A percentile compares a stretch with the other conserved stretches of the same genome.
Conservation (phyloP, 2,797 vertebrate species). For the Garrulus glandarius region DNA sequence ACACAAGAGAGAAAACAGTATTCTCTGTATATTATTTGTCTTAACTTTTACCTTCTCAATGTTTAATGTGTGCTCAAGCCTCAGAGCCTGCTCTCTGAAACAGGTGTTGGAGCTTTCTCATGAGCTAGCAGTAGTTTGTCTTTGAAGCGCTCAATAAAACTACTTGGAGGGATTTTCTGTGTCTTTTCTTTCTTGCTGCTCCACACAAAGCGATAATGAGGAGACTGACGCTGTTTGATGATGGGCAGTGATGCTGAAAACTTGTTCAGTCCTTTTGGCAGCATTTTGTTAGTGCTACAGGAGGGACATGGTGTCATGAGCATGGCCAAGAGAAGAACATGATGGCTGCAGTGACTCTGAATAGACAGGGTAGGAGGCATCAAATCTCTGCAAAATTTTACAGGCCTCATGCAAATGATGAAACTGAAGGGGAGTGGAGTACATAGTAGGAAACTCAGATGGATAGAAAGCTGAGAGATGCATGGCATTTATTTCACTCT, state of each 20-base stretch:
- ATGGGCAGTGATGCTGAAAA: constrained; percentile 22
- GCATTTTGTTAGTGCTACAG: neutral
- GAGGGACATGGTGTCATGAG: neutral
- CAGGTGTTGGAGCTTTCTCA: neutral
- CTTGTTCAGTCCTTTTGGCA: neutral
- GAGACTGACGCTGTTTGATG: constrained; percentile 35
- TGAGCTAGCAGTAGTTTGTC: neutral
- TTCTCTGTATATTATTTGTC: neutral
- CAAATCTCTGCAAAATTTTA: neutral
- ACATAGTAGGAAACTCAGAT: constrained; percentile 34
- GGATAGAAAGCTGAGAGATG: constrained; percentile 25
- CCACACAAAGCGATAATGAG: constrained; percentile 53
- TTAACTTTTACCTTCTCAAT: neutral
- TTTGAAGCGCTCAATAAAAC: constrained; percentile 46
- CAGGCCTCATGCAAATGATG: constrained; percentile 12
- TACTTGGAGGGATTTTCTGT: constrained; percentile 34
- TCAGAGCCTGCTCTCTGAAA: neutral
- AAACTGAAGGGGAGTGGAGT: constrained; percentile 22
- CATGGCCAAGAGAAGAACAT: constrained; percentile 31
- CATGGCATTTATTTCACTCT: neutral
- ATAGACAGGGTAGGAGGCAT: constrained; percentile 10
- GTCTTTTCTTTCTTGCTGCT: constrained; percentile 27
- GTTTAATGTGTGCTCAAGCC: neutral
- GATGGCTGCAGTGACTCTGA: constrained; percentile 23
- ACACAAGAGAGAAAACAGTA: neutral